Evolutionary conservation across 2,888 invertebrate genomes (phyloP).

Genomic region (Amorpha juglandis): DNA sequence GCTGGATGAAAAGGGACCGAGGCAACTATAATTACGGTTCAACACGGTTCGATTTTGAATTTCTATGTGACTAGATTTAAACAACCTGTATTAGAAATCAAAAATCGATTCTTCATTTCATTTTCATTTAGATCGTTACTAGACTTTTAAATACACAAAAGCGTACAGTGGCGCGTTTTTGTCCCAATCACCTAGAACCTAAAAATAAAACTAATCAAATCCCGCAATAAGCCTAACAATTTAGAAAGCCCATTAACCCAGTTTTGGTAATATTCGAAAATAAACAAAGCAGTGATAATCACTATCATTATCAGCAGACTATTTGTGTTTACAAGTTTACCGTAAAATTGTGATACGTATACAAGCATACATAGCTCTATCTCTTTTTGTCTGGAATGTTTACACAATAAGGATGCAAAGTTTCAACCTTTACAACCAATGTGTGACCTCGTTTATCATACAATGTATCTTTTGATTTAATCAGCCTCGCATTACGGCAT

Average conservation of each 20-base stretch:
- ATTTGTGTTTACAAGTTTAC: constrained; percentile 6
- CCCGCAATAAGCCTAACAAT: neutral
- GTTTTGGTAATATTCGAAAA: constrained; percentile 11
- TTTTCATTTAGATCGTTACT: too few species aligned
- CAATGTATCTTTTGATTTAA: too few species aligned
- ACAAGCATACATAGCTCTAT: neutral
- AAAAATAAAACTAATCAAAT: constrained; percentile 1
- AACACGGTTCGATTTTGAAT: too few species aligned
- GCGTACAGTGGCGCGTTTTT: neutral
- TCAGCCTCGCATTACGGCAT: too few species aligned
- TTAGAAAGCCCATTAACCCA: constrained; percentile 8
- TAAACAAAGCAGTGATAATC: constrained; percentile 17
- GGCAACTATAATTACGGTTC: too few species aligned
- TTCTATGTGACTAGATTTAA: too few species aligned
- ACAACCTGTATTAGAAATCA: too few species aligned
- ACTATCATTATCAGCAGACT: constrained; percentile 36
- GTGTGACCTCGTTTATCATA: too few species aligned
- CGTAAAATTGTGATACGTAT: neutral
- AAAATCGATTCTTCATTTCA: too few species aligned
- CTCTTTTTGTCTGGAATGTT: too few species aligned
- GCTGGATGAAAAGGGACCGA: neutral
- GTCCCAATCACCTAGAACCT: neutral
- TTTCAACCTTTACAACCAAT: too few species aligned
- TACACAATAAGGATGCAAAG: neutral
- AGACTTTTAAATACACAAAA: too few species aligned